These are phyloP conservation scores for Pionites leucogaster DNA, from an alignment of 2,113 vertebrate species.

Conservation along the genomic window DNA sequence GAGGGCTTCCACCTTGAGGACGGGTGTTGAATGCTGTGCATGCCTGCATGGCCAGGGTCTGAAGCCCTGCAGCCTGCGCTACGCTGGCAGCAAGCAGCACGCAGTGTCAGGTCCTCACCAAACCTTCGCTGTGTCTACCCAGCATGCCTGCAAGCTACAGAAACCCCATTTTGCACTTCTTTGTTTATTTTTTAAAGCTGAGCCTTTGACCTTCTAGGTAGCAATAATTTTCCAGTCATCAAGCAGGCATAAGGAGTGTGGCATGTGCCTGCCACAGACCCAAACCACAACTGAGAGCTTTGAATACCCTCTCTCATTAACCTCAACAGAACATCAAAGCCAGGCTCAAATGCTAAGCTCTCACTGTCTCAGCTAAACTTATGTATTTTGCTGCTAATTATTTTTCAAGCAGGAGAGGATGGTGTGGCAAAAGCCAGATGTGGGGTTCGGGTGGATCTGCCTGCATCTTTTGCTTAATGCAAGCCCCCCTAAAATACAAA, in stretches of 20 bases:
- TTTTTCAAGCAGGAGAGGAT: neutral
- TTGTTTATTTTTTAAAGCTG: conserved; percentile 17
- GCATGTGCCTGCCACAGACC: neutral
- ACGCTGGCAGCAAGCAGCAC: fast-evolving
- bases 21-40: fast-evolving
- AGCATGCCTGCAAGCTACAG: fast-evolving
- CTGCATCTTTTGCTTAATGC: neutral
- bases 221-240: conserved; percentile 38
- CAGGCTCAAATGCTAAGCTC: neutral
- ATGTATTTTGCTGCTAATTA: neutral
- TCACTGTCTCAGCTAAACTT: neutral
- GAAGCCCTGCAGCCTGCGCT: fast-evolving
- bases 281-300: conserved; percentile 27
- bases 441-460: neutral
- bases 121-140: neutral
- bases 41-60: neutral
- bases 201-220: conserved; percentile 9
- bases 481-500: neutral
- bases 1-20: neutral
- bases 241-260: neutral
- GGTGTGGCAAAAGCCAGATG: neutral
- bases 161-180: neutral
- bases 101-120: neutral
- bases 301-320: neutral
- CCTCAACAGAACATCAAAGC: neutral